These are phyloP conservation scores for Pyrocephalus nanus DNA, from an alignment of 2,797 vertebrate genomes.

Conservation along the genomic window DNA sequence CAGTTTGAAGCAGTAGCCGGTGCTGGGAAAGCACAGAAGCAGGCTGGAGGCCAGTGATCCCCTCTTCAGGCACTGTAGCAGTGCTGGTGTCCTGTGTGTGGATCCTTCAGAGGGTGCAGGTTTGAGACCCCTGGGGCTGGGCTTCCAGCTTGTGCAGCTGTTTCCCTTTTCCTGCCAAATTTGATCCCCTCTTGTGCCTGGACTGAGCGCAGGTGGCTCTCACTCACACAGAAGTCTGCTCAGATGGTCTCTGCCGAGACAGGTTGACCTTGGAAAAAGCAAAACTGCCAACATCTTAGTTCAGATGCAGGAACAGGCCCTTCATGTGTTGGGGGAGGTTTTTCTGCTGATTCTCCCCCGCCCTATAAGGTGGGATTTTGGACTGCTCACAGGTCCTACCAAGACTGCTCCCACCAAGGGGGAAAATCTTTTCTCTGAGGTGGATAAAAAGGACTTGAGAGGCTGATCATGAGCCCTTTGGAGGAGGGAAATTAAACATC, in stretches of 20 bases:
- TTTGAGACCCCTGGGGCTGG: not conserved
- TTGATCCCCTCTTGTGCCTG: not conserved
- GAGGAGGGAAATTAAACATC: not conserved
- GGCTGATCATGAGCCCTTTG: not conserved
- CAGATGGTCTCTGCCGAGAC: not conserved
- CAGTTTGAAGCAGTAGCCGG: not conserved
- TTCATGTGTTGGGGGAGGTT: not conserved
- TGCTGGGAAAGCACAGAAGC: not conserved
- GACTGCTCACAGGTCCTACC: not conserved
- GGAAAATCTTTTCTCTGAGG: not conserved
- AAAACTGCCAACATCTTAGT: not conserved
- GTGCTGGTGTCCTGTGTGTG: not conserved
- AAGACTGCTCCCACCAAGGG: not conserved
- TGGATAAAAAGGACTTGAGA: not conserved
- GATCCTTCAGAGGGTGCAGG: not conserved
- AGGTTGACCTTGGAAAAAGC: not conserved
- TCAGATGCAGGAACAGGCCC: not conserved
- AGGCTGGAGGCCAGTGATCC: not conserved
- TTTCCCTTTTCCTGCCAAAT: not conserved
- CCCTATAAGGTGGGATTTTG: not conserved
- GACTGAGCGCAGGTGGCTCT: not conserved
- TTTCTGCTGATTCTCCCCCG: not conserved
- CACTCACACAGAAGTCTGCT: not conserved
- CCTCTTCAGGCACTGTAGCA: not conserved
- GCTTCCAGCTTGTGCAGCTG: not conserved